Base-by-base conservation (phyloP, 2,888 invertebrate genomes). In the Phragmatobia fuliginosa region DNA sequence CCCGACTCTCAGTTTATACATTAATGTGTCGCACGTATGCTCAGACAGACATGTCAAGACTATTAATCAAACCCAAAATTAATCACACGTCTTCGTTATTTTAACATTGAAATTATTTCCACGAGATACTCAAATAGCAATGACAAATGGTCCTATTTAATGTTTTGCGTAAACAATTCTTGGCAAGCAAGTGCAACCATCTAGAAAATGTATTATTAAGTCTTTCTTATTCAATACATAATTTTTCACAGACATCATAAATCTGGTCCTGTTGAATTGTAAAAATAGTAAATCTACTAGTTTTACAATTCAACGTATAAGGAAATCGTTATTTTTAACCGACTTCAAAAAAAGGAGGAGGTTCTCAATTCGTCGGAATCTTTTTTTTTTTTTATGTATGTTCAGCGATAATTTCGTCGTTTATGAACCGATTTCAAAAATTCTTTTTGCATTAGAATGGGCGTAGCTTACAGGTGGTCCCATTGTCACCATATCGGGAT, bases 121-220 rank as follows among this genome's bases (percentile, higher is more conserved):
- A 28, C 60, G 11, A 67, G 60, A 65, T 65, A 59, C 68, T 67
- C 60, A 71, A 76, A 75, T 71, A 77, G 63, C 62, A 59, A 49
- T 71, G 80, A 80, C 72, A 74, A 71, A 76, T 74, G 71, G 69
- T 49, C 60, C 38, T 36, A 16, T 58, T 59, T 60, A 62, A 67
- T 41, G 70, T 59, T 74, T 68, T 63, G 18, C 66, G 62, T 59
- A 33, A 58, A 74, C 72, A 81, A 74, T 69, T 33, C 72, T 80
- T 77, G 81, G 79, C 71, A 73, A 36, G 21, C 16, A 62, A 16
- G 62, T 70, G 33, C 41, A 59, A 41, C 18, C 10, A 38, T n/a
- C 36, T 28, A 28, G 28, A 38, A 41, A 41, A 16, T 28, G 62
- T 28, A 18, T 18, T 61, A 41, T 31, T 28, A 56, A 28, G 56